Conservation (phyloP, 2,888 invertebrate genomes). For the Chalcis sispes region DNA sequence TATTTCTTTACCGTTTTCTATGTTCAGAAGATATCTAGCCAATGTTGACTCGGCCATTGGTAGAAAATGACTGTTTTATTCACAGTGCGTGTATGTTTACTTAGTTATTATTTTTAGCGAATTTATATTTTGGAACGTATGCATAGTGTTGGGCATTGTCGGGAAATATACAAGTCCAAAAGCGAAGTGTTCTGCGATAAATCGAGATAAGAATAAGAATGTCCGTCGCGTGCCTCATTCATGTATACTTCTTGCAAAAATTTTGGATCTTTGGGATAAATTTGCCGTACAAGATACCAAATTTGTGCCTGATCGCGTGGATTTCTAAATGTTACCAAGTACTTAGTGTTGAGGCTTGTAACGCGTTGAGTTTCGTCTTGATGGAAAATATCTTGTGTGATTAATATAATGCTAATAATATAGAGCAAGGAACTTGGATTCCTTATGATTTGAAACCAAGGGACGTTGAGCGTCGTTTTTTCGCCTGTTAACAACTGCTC, state of each 20-base stretch:
- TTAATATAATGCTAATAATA: conserved; percentile 10
- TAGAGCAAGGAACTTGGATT: too few species aligned
- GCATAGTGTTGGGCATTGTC: background rate
- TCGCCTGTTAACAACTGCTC: too few species aligned
- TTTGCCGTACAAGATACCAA: background rate
- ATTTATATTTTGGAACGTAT: too few species aligned
- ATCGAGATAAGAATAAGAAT: conserved; percentile 35
- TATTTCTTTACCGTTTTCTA: too few species aligned
- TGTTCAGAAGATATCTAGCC: too few species aligned
- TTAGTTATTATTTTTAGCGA: too few species aligned
- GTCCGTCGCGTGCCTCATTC: conserved; percentile 17
- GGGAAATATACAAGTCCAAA: conserved; percentile 9
- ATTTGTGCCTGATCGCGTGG: conserved; percentile 4
- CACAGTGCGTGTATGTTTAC: too few species aligned
- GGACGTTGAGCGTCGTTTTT: too few species aligned
- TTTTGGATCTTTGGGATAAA: conserved; percentile 6
- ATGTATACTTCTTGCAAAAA: conserved; percentile 38
- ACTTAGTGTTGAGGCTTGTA: background rate
- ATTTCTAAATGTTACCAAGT: conserved; percentile 1
- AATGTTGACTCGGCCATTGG: too few species aligned
- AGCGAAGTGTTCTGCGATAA: background rate
- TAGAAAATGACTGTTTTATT: too few species aligned
- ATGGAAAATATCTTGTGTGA: background rate
- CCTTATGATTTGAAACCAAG: too few species aligned
- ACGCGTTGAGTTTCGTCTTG: too few species aligned